Evolutionary conservation across 2,888 invertebrate genomes (phyloP), one percentile per base, ranked within the genome.

Genomic region (Polyploca ridens): DNA sequence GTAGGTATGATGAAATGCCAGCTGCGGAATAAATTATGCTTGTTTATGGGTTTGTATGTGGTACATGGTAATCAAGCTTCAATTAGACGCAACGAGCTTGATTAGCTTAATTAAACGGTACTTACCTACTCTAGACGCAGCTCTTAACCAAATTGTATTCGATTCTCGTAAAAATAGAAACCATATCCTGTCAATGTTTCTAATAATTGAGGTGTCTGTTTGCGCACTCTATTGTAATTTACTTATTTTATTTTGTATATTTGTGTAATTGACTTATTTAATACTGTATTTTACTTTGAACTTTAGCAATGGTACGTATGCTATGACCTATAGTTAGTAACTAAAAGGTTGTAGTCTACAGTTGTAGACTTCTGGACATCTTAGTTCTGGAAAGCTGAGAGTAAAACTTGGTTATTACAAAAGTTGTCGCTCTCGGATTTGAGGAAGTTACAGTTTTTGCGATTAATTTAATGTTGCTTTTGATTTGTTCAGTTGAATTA

Each of bases 381-480:
- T 64, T 58, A 62, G 62, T 49, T 61, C 16, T 33, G 35, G 10
- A 19, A 54, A 63, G 44, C 54, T 60, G 59, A 11, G 33, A 35
- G 59, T 38, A 38, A 63, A 68, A 73, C 72, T 74, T 62, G 58
- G 61, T 64, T 73, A 73, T 72, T 73, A 68, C 61, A 58, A 69
- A 74, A 72, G 68, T 72, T 70, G 59, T 38, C 35, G 46, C 46
- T 59, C 58, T 27, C 5, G 58, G 58, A 46, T 46, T 54, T 16
- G 16, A 16, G 59, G 59, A 16, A 60, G 59, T 13, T 57, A 16
- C 57, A 16, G 35, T 33, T 63, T 61, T 3, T n/a, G 62, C 11
- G 33, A 35, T 14, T 35, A 38, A 10, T 59, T 41, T 41, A n/a
- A 41, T 60, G 59, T 11, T 35, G 16, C 38, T 35, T 60, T 38